Conservation (phyloP, 2,888 invertebrate genomes). For the Drosophila colorata region DNA sequence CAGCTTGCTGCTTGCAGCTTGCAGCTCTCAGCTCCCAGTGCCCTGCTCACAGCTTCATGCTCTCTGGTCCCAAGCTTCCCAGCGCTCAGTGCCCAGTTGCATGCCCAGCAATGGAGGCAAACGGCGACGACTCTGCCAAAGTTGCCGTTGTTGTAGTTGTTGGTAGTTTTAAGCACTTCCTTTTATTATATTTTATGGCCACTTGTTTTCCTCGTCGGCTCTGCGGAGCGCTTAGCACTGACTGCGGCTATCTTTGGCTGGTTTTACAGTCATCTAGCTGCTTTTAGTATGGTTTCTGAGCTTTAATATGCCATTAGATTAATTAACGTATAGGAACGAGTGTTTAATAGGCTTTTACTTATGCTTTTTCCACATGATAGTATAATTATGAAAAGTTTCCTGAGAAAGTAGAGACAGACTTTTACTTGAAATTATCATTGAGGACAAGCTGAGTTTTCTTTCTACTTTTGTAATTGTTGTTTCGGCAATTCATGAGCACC, state of each 20-base stretch:
- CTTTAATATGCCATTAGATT: slow-evolving; percentile 63
- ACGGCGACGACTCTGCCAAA: slow-evolving; percentile 22
- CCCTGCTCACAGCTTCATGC: neutral
- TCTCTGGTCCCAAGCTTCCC: slow-evolving; percentile 18
- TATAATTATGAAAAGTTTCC: slow-evolving; percentile 3
- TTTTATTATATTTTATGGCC: slow-evolving; percentile 81
- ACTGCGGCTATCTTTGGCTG: slow-evolving; percentile 24
- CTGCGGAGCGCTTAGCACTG: slow-evolving; percentile 28
- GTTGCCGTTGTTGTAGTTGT: slow-evolving; percentile 38
- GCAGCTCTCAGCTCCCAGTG: slow-evolving; percentile 1
- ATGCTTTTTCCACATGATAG: neutral
- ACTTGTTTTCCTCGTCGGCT: slow-evolving; percentile 66
- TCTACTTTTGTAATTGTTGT: neutral
- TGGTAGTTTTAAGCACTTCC: slow-evolving; percentile 78
- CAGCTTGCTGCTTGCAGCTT: slow-evolving; percentile 1
- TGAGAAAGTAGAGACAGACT: neutral
- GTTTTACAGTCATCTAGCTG: slow-evolving; percentile 60
- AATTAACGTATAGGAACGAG: slow-evolving; percentile 13
- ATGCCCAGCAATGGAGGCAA: slow-evolving; percentile 21
- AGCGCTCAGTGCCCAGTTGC: slow-evolving; percentile 7
- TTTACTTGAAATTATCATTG: neutral
- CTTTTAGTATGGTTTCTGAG: slow-evolving; percentile 38
- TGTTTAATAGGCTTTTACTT: slow-evolving; percentile 24
- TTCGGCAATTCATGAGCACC: neutral
- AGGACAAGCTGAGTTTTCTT: neutral